Evolutionary conservation across 2,888 invertebrate species (phyloP), one percentile per base, ranked within the genome.

Genomic region (Apamea crenata): DNA sequence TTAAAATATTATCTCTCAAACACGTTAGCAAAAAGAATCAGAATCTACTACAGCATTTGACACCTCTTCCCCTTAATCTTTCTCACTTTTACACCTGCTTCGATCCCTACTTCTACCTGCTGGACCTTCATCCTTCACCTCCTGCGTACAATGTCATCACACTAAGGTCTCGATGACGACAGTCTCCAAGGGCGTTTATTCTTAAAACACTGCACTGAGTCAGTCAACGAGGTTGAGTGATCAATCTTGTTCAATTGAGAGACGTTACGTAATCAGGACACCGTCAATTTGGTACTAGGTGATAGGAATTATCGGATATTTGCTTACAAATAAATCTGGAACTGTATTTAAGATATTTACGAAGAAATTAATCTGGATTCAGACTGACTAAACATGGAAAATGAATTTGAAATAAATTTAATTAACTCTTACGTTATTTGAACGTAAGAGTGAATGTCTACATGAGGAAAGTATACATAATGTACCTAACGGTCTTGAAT

Each of bases 211-310:
- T 84, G 87, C 84, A 80, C 84, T 95, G 95, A 95, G 89, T 95
- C 95, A 95, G 92, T 91, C 93, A 93, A 92, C 92, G 90, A 91
- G 92, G 91, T 83, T 87, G 90, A 90, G 92, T 89, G 94, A 96
- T 96, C 96, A 95, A 95, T 96, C 96, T 94, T 92, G 90, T 89
- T 93, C 95, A 96, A 96, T 96, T 96, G 90, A 88, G 92, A 84
- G 84, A 82, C 81, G 88, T 94, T 94, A 91, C 94, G 95, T 93
- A 95, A 95, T 91, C 91, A 88, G 84, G 88, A 85, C 84, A 82
- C 81, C 80, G 82, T 79, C 82, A 83, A 87, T 88, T 88, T 83
- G 66, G 29, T 87, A 75, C 87, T 87, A 87, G 89, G 83, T 88
- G 89, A 84, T 90, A 87, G 89, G 77, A 88, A 84, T 85, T 84